Conservation (phyloP, 2,888 invertebrate species). For the Megamerina dolium region DNA sequence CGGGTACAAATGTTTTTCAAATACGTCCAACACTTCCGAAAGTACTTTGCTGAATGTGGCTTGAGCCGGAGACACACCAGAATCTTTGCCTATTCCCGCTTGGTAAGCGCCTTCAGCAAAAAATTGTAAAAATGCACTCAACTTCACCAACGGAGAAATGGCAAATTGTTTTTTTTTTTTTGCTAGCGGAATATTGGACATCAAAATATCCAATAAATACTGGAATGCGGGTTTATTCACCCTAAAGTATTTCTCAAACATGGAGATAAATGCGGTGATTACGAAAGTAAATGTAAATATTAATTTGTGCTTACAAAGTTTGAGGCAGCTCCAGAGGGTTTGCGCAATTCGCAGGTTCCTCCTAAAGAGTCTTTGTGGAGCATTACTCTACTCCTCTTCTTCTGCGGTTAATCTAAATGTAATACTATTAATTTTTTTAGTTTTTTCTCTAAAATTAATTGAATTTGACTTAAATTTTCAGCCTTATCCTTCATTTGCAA, state of each 20-base stretch:
- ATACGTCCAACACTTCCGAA: neutral
- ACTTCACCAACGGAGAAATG: neutral
- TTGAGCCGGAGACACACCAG: neutral
- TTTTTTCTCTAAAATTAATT: no score
- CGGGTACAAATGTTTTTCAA: neutral
- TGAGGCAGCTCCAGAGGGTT: neutral
- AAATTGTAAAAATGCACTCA: neutral
- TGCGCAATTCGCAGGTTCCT: neutral
- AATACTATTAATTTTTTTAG: no score
- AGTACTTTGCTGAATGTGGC: neutral
- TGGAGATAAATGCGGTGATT: neutral
- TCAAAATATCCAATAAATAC: neutral
- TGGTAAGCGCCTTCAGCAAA: neutral
- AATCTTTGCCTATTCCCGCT: neutral
- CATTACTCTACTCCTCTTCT: neutral
- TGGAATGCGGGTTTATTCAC: neutral
- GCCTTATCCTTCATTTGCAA: no score
- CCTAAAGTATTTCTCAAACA: neutral
- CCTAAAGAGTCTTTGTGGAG: neutral
- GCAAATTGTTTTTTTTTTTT: neutral
- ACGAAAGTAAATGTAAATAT: neutral
- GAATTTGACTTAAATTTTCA: no score
- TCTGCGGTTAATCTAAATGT: no score
- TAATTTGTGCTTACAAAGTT: neutral
- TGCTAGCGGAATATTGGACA: no score